Conservation (phyloP, 2,888 invertebrate species). For the Sabatieria punctata region DNA sequence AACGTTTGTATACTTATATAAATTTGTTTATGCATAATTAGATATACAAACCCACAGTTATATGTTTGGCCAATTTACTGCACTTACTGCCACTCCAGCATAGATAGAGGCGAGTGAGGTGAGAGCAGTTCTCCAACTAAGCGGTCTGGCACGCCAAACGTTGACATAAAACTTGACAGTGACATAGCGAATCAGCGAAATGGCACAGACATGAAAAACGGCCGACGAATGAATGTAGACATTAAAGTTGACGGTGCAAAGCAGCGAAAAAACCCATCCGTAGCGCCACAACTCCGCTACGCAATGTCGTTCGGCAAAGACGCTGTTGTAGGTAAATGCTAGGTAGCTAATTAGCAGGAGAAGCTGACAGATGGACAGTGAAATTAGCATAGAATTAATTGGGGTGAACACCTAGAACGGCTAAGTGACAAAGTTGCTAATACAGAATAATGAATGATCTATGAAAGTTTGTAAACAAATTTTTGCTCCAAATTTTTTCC, state of each 20-base stretch:
- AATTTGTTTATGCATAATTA: no score
- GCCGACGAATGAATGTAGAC: neutral
- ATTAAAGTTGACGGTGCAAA: neutral
- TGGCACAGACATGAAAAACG: slow-evolving; percentile 1
- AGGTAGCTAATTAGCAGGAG: neutral
- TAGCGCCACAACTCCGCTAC: neutral
- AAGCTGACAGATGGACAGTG: neutral
- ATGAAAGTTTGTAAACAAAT: no score
- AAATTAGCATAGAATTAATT: neutral
- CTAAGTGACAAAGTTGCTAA: no score
- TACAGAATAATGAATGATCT: no score
- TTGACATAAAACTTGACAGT: neutral
- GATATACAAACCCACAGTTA: no score
- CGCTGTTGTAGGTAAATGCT: neutral
- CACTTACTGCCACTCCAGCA: no score
- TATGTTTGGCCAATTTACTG: no score
- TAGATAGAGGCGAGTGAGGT: no score
- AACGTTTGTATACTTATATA: no score
- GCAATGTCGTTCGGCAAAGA: neutral
- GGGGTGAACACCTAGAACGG: neutral
- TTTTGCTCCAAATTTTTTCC: no score
- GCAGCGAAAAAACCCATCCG: neutral
- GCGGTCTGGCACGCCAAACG: neutral
- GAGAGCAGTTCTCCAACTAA: neutral
- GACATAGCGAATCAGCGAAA: neutral